These are phyloP conservation scores for Caenorhabditis brenneri DNA, from an alignment of 1,140 invertebrate genomes.

Conservation along the genomic window DNA sequence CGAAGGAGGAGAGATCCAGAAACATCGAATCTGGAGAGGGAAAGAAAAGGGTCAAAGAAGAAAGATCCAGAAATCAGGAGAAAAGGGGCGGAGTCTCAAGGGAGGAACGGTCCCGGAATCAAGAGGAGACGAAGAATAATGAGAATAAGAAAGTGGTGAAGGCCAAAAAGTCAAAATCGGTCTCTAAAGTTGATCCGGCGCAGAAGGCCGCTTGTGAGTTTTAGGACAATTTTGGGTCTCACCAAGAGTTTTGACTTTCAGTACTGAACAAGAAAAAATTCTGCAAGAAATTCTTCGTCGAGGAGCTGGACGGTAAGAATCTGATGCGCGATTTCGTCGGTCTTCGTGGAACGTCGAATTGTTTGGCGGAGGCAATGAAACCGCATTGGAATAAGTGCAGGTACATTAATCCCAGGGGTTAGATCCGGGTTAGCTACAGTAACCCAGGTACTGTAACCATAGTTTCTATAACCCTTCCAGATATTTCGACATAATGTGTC, in stretches of 20 bases:
- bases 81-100: no score
- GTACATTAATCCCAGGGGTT: not conserved
- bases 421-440: no score
- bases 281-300: not conserved
- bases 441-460: not conserved
- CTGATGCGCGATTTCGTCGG: not conserved
- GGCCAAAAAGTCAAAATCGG: no score
- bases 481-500: conserved; percentile 51
- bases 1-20: no score
- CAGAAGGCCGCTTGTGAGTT: no score
- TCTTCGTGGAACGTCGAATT: not conserved
- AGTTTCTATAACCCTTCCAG: not conserved
- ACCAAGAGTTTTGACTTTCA: not conserved
- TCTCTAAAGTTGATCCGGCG: no score
- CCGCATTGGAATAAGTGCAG: not conserved
- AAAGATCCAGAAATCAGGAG: no score
- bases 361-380: not conserved
- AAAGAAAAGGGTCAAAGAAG: no score
- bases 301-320: not conserved
- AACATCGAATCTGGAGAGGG: no score
- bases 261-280: not conserved
- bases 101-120: not conserved
- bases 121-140: no score
- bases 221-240: no score
- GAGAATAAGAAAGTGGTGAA: no score